phyloP scores from a whole-genome alignment of 2,888 invertebrate genomes.

The Drosophila demipolita region DNA sequence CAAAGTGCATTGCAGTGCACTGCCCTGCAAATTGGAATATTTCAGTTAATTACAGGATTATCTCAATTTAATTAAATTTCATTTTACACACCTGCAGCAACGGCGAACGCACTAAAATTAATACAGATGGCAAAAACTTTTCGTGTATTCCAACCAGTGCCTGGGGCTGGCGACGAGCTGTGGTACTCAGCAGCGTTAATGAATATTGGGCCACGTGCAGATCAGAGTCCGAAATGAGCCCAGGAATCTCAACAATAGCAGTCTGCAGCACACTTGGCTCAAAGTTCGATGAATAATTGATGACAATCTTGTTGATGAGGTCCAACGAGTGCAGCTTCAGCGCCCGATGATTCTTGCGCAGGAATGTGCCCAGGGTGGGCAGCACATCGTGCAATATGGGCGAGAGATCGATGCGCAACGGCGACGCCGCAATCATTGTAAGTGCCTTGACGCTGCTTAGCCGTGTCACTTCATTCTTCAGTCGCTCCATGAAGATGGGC shows the following conservation, averaged over 20 bases:
- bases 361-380: constrained; percentile 96
- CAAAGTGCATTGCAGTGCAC: constrained; percentile 95
- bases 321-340: constrained; percentile 96
- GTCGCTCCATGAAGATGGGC: constrained; percentile 97
- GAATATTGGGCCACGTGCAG: constrained; percentile 98
- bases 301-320: constrained; percentile 95
- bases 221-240: constrained; percentile 96
- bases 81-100: constrained; percentile 86
- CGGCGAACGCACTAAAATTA: constrained; percentile 95
- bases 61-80: background rate
- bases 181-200: constrained; percentile 92
- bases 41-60: background rate
- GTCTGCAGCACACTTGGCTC: constrained; percentile 89
- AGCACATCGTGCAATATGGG: constrained; percentile 95
- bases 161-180: constrained; percentile 91
- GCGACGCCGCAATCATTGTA: constrained; percentile 96
- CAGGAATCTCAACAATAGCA: constrained; percentile 94
- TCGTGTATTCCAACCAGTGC: constrained; percentile 91
- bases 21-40: constrained; percentile 86
- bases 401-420: constrained; percentile 92
- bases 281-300: constrained; percentile 90
- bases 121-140: constrained; percentile 93
- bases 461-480: constrained; percentile 98
- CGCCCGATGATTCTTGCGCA: constrained; percentile 98
- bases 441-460: constrained; percentile 98